Conservation (phyloP, 1,140 invertebrate species). For the Laodelphax striatellus region DNA sequence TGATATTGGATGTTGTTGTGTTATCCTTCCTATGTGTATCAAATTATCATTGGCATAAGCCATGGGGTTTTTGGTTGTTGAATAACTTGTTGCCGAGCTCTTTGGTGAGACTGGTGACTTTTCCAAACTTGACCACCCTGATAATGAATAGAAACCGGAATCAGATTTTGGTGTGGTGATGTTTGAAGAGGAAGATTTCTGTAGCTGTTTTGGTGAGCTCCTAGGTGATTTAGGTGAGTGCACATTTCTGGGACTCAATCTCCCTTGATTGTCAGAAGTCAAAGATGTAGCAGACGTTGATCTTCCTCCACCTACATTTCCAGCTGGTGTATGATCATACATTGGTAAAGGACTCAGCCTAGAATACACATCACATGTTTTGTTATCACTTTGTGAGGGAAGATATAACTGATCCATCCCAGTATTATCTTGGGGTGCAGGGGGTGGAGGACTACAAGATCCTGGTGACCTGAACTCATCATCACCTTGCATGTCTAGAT, state of each 20-base stretch:
- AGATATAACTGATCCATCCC: slow-evolving; percentile 9
- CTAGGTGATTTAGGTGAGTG: slow-evolving; percentile 58
- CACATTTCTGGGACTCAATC: slow-evolving; percentile 48
- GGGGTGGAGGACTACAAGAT: slow-evolving; percentile 61
- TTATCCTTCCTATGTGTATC: slow-evolving; percentile 10
- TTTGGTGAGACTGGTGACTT: slow-evolving; percentile 68
- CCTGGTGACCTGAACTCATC: slow-evolving; percentile 36
- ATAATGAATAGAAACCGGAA: slow-evolving; percentile 74
- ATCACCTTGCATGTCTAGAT: slow-evolving; percentile 38
- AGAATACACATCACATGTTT: background rate
- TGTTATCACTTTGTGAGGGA: no score
- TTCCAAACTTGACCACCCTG: slow-evolving; percentile 64
- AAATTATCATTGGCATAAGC: slow-evolving; percentile 12
- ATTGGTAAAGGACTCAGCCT: slow-evolving; percentile 3
- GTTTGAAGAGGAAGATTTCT: slow-evolving; percentile 46
- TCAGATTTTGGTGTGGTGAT: slow-evolving; percentile 64
- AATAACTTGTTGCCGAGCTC: background rate
- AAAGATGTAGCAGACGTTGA: slow-evolving; percentile 7
- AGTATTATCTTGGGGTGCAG: slow-evolving; percentile 44
- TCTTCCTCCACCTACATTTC: background rate
- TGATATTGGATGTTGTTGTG: slow-evolving; percentile 20
- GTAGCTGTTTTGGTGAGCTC: slow-evolving; percentile 54
- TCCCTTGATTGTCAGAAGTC: slow-evolving; percentile 29
- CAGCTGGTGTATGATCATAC: background rate
- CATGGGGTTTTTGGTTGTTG: slow-evolving; percentile 11